These are phyloP conservation scores for Hermaeophaga mercurialis DNA, from an alignment of 2,888 invertebrate genomes.

Conservation along the genomic window DNA sequence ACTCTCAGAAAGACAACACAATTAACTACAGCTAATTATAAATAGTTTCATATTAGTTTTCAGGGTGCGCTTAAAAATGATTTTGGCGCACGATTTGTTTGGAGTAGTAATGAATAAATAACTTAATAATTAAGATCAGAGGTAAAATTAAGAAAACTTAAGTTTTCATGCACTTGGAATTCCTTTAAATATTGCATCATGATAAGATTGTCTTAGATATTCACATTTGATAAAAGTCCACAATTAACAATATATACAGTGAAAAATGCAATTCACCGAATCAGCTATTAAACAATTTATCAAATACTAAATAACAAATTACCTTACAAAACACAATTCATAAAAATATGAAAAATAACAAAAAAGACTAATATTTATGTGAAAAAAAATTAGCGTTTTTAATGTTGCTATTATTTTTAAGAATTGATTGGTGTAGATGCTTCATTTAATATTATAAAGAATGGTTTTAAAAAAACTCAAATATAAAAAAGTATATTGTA, in stretches of 20 bases:
- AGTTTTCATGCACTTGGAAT: slow-evolving; percentile 31
- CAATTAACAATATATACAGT: slow-evolving; percentile 42
- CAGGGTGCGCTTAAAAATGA: too few species aligned
- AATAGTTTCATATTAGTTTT: too few species aligned
- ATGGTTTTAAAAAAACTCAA: too few species aligned
- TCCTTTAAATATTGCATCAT: slow-evolving; percentile 50
- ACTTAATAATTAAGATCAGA: slow-evolving; percentile 9
- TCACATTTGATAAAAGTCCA: slow-evolving; percentile 44
- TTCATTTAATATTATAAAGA: too few species aligned
- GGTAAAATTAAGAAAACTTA: slow-evolving; percentile 27
- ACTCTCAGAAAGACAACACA: too few species aligned
- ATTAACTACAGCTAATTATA: too few species aligned
- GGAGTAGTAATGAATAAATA: slow-evolving; percentile 23
- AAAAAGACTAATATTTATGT: too few species aligned
- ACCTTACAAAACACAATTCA: background rate
- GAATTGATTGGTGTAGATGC: too few species aligned
- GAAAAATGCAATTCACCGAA: slow-evolving; percentile 29
- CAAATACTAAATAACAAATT: background rate
- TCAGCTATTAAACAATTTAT: slow-evolving; percentile 7
- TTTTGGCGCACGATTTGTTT: too few species aligned
- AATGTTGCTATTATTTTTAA: too few species aligned
- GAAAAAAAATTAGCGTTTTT: too few species aligned
- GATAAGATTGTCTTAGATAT: slow-evolving; percentile 50
- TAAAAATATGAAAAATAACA: background rate
- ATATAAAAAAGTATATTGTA: too few species aligned